Evolutionary conservation across 2,797 vertebrate species (phyloP).

Genomic region (Cyprinella venusta): DNA sequence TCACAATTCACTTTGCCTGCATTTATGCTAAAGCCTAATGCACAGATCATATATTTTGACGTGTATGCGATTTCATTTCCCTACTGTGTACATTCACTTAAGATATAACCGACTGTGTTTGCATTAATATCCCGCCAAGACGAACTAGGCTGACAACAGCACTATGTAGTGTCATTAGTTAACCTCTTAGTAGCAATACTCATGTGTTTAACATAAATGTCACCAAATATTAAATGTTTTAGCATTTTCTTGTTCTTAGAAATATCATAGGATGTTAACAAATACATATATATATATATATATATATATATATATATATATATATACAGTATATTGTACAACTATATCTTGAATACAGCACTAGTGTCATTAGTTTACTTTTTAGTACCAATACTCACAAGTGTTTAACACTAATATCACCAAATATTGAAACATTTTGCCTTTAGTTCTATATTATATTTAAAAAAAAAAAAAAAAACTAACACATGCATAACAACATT

Average conservation of each 20-base stretch:
- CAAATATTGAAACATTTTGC: not conserved
- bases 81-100: slow-evolving; percentile 10
- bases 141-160: slow-evolving; percentile 13
- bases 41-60: slow-evolving; percentile 29
- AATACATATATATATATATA: not conserved
- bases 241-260: not conserved
- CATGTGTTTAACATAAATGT: slow-evolving; percentile 1
- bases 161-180: slow-evolving; percentile 19
- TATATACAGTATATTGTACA: not conserved
- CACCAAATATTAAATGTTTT: slow-evolving; percentile 9
- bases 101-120: slow-evolving; percentile 11
- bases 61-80: slow-evolving; percentile 21
- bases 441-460: not conserved
- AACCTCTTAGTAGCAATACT: not conserved
- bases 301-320: too few species aligned
- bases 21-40: slow-evolving; percentile 10
- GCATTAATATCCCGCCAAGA: slow-evolving; percentile 15
- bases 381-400: not conserved
- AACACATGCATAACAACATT: not conserved
- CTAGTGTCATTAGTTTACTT: not conserved
- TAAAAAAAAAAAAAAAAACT: not conserved
- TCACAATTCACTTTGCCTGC: not conserved
- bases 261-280: not conserved
- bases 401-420: not conserved
- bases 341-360: not conserved